Base-by-base conservation (phyloP, 2,797 vertebrate genomes). In the Myoxocephalus aenaeus region DNA sequence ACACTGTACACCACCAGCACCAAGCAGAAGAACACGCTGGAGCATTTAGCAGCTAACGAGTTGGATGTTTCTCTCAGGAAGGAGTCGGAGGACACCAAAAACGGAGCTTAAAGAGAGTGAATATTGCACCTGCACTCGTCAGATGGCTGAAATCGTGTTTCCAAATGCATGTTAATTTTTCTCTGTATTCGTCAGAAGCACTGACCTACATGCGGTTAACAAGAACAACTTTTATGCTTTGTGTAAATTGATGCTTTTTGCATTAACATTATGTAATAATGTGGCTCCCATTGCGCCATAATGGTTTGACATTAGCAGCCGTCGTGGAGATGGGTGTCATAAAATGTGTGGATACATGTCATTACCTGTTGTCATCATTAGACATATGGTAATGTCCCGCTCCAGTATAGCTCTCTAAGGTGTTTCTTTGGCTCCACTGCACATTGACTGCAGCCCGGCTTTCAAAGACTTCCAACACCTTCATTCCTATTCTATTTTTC, bases 381-480 rank as follows among this genome's bases (percentile, higher is more conserved):
- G 22, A 58, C 62, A 58, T n/a, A 69, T 71, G 75, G 38, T 75
- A 5, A 81, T 84, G 74, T 79, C 13, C 70, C 77, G 73, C 72
- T 72, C 36, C 66, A n/a, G 38, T 25, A n/a, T 3, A 51, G 71
- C 54, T 69, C 32, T 46, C 59, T 68, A 25, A 56, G 44, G 22
- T 48, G 57, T 53, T 59, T 77, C 38, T 56, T 46, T 58, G 56
- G 32, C 81, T 78, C 65, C 65, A 17, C 63, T n/a, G 34, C 54
- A 80, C 74, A 57, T 36, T 2, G 50, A 40, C 48, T 46, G 69
- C 62, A 51, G 64, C 32, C 22, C n/a, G 12, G 61, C 69, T 70
- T 73, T 75, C 13, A 80, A 80, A 90, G 69, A 73, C 67, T 73
- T 64, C 42, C 38, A 50, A 71, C 64, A 69, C 70, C 62, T 79